Base-by-base conservation (phyloP, 2,888 invertebrate species). In the Megamerina dolium region DNA sequence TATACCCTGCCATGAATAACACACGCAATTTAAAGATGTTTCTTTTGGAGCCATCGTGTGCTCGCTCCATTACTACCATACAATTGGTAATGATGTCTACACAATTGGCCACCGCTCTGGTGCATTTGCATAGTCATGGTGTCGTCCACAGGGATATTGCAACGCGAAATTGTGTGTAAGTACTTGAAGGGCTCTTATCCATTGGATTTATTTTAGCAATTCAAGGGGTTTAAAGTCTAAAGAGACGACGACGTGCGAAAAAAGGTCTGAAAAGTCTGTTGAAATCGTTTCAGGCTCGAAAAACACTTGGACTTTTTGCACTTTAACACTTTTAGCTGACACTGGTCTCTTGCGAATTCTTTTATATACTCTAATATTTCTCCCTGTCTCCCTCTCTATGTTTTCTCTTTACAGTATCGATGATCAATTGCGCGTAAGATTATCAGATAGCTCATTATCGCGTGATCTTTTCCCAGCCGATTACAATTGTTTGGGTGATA, bases 401-500 rank as follows among this genome's bases (percentile, higher is more conserved):
- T n/a, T 37, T 37, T 27, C 31, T 46, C 34, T 33, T 58, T 63
- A 3, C 62, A 85, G 85, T 49, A 80, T 85, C 49, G 85, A 85
- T 62, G 84, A 84, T 64, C 82, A 83, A 66, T 74, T 88, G 57
- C 80, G 82, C 60, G 85, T 94, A 52, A 87, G 88, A 71, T 77
- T 95, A 58, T 83, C 89, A 8, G 95, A 95, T 74, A 87, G 84
- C 62, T 88, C 91, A 17, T 72, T 95, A 49, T 83, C 92, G 3
- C 78, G 91, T 37, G 95, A 95, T 72, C 75, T 95, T 43, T 95
- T 94, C 74, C 90, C 94, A 14, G 82, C 82, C 52, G 95, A 96
- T 72, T 95, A 95, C 73, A 87, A 91, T 70, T 92, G 92, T 70
- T 76, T 93, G 47, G 92, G 89, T 4, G 93, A 93, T 73, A 92